These are phyloP conservation scores for Caracal caracal DNA, from an alignment of 2,113 vertebrate genomes.

Conservation along the genomic window DNA sequence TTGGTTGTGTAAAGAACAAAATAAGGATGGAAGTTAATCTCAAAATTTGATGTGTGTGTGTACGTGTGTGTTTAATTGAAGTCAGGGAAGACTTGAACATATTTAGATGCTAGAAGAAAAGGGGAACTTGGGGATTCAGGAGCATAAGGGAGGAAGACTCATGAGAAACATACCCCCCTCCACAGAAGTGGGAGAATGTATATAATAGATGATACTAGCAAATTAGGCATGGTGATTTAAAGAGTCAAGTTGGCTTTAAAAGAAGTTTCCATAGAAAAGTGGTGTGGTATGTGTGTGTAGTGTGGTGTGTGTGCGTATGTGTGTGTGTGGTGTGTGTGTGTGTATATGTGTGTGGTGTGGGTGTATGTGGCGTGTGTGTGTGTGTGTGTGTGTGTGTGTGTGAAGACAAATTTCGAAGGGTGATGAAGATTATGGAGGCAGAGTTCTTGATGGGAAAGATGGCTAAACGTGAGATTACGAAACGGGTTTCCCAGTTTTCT, in stretches of 20 bases:
- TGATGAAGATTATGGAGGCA: not conserved
- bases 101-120: constrained; percentile 10
- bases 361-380: not conserved
- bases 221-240: not conserved
- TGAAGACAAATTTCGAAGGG: not conserved
- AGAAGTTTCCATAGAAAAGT: not conserved
- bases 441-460: not conserved
- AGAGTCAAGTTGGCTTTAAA: not conserved
- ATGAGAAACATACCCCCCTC: not conserved
- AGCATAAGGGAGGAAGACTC: not conserved
- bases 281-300: not conserved
- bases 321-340: not conserved
- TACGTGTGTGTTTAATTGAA: not conserved
- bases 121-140: not conserved
- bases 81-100: not conserved
- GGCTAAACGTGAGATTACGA: not conserved
- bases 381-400: not conserved
- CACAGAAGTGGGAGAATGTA: not conserved
- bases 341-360: no score
- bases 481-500: not conserved
- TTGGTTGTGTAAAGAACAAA: not conserved
- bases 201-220: not conserved
- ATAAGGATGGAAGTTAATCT: not conserved
- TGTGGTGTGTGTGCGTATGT: not conserved
- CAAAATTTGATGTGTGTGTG: not conserved